phyloP scores from a whole-genome alignment of 2,113 vertebrate species.

The Muntiacus muntjak region DNA sequence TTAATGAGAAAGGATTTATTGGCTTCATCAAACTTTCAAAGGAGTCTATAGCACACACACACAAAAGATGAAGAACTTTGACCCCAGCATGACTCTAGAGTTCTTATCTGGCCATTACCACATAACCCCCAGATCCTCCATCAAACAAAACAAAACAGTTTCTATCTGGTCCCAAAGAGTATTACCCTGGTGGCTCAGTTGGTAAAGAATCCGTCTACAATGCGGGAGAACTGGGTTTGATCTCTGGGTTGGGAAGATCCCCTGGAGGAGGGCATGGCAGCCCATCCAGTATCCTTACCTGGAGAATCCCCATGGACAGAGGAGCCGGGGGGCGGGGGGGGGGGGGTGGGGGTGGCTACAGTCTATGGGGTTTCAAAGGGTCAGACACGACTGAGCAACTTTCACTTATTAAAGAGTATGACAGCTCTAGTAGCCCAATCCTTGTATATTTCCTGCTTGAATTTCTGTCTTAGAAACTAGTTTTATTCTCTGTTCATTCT shows the following conservation, averaged over 20 bases:
- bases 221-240: neutral
- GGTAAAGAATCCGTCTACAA: neutral
- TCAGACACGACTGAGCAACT: neutral
- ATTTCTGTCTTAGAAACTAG: neutral
- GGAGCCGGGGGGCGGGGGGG: neutral
- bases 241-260: neutral
- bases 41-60: neutral
- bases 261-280: neutral
- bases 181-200: neutral
- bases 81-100: neutral
- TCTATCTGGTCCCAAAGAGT: neutral
- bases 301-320: neutral
- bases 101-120: neutral
- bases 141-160: neutral
- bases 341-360: neutral
- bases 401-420: neutral
- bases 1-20: conserved; percentile 4
- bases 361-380: neutral
- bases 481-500: neutral
- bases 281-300: neutral
- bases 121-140: neutral
- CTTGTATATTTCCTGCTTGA: neutral
- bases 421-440: neutral
- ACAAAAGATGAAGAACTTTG: neutral
- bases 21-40: conserved; percentile 16